Evolutionary conservation across 2,113 vertebrate species (phyloP).

Genomic region (Paradisaea rubra): DNA sequence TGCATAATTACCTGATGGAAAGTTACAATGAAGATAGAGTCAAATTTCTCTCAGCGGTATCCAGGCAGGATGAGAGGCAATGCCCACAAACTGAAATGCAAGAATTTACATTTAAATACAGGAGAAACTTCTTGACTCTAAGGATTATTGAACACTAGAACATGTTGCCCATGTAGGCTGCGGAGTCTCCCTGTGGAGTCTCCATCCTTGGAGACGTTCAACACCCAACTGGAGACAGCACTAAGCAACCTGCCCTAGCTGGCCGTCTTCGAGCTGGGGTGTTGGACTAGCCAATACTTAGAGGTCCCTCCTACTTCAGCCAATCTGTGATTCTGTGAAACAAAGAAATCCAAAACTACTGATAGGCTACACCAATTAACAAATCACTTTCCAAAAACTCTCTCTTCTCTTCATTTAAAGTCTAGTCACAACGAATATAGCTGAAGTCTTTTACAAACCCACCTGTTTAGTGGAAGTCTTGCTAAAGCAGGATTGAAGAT

Average conservation of each 20-base stretch:
- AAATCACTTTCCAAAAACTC: not conserved
- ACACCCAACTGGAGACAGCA: not conserved
- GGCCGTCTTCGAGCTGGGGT: not conserved
- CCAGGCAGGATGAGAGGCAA: not conserved
- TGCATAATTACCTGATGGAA: not conserved
- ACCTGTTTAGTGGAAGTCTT: not conserved
- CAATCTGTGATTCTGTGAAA: not conserved
- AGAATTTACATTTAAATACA: not conserved
- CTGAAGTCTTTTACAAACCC: not conserved
- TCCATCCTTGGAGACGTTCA: not conserved
- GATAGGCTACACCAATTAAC: rapidly evolving
- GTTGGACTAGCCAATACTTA: not conserved
- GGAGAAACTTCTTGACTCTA: not conserved
- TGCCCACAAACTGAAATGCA: not conserved
- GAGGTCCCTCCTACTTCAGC: not conserved
- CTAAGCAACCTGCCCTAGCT: not conserved
- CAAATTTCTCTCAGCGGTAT: not conserved
- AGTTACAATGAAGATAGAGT: not conserved
- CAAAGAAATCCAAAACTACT: not conserved
- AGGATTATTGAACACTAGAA: not conserved
- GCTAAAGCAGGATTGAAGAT: not conserved
- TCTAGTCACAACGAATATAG: not conserved
- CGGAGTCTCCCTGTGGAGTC: not conserved
- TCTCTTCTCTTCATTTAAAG: not conserved
- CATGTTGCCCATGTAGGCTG: not conserved